Conservation (phyloP, 1,140 invertebrate species). For the Neodiprion virginianus region DNA sequence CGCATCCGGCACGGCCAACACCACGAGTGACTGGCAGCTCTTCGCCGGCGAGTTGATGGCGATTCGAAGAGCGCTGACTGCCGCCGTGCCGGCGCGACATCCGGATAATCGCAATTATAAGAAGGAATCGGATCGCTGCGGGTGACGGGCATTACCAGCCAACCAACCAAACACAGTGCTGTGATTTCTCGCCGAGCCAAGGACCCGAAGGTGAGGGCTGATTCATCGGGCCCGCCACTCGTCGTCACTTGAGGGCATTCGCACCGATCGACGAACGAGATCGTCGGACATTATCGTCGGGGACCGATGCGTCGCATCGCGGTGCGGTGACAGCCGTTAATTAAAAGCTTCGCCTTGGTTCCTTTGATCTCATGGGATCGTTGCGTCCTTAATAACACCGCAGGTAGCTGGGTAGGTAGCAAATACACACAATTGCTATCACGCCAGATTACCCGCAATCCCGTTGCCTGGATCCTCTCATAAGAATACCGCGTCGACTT, state of each 20-base stretch:
- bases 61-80: background rate
- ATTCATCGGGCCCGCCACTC: too few species aligned
- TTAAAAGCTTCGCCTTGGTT: slow-evolving; percentile 2
- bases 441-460: background rate
- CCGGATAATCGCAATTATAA: background rate
- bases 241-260: too few species aligned
- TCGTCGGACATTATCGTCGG: background rate
- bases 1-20: slow-evolving; percentile 34
- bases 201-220: too few species aligned
- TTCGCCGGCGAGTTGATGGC: background rate
- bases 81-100: background rate
- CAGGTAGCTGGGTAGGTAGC: background rate
- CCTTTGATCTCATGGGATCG: background rate
- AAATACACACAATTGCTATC: slow-evolving; percentile 6
- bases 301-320: background rate
- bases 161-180: background rate
- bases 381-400: background rate
- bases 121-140: background rate
- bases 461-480: background rate
- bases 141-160: slow-evolving; percentile 1
- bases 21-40: background rate
- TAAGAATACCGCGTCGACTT: background rate
- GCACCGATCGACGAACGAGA: background rate
- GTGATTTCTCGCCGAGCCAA: too few species aligned
- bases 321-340: background rate